Base-by-base conservation (phyloP, 1,140 invertebrate genomes). In the Drosophila serrata region DNA sequence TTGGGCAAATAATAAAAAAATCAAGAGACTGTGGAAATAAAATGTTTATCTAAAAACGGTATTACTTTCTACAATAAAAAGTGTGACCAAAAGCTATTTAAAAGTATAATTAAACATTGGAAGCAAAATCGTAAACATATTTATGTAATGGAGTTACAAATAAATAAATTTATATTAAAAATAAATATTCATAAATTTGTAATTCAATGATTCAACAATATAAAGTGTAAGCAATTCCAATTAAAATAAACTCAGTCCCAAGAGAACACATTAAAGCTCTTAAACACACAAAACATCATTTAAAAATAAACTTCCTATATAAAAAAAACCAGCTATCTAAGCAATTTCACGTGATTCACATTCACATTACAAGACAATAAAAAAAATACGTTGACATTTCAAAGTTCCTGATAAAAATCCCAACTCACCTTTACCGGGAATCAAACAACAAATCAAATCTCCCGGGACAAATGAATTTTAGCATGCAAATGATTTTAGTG, bases 401-500 rank as follows among this genome's bases (percentile, higher is more conserved):
- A 13, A 51, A 67, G 63, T 75, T 76, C 55, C 39, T 40, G 73
- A 22, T 53, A 76, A 59, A 46, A 45, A 42, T 46, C 33, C 39
- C 51, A 55, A 58, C 9, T 56, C 65, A 35, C 68, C 46, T 40
- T 63, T 72, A 51, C 43, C 42, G 37, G 58, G 57, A 81, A 80
- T 56, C 39, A 64, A 80, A 80, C 46, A 59, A 56, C 63, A 56
- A 78, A 55, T 75, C 39, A 40, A 43, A 43, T 40, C 40, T 27
- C 27, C 40, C 39, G 31, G 9, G 43, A 62, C 56, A 74, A 74
- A 82, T 78, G 13, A 61, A 51, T 48, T 49, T 61, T 49, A 49
- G 37, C 49, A 82, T 74, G 79, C 75, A 74, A 74, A 82, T 78
- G 13, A 61, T 49, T 57, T 61, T 49, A 49, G 37, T 45, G 24